Evolutionary conservation across 2,888 invertebrate species (phyloP).

Genomic region (Drosophila paranaensis): DNA sequence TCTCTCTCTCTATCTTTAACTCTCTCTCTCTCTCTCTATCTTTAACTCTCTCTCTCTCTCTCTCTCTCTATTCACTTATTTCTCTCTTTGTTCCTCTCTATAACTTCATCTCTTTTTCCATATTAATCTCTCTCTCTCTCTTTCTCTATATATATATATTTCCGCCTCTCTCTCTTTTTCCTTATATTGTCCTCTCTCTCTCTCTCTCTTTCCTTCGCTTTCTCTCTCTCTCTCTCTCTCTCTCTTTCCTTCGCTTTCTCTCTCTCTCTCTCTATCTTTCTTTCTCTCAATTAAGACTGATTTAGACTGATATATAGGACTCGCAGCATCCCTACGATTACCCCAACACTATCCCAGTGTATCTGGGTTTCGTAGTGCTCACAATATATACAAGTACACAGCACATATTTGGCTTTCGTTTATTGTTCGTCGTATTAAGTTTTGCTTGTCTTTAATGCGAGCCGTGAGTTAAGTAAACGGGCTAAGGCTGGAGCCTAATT

Average conservation of each 20-base stretch:
- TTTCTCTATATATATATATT: too few relatives aligned
- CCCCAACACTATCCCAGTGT: not conserved
- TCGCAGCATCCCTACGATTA: not conserved
- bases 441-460: slow-evolving; percentile 29
- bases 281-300: too few relatives aligned
- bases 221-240: not conserved
- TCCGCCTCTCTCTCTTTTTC: too few relatives aligned
- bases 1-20: not conserved
- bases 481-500: slow-evolving; percentile 65
- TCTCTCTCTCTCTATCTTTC: not conserved
- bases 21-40: not conserved
- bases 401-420: slow-evolving; percentile 29
- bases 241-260: not conserved
- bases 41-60: too few relatives aligned
- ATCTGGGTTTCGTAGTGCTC: not conserved
- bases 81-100: too few relatives aligned
- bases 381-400: not conserved
- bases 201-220: not conserved
- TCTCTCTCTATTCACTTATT: too few relatives aligned
- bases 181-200: not conserved
- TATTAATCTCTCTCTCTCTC: too few relatives aligned
- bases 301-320: not conserved
- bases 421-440: slow-evolving; percentile 28
- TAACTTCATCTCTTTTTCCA: too few relatives aligned
- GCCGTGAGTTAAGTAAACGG: slow-evolving; percentile 46